phyloP scores from a whole-genome alignment of 2,888 invertebrate genomes.

The Macaria liturata region DNA sequence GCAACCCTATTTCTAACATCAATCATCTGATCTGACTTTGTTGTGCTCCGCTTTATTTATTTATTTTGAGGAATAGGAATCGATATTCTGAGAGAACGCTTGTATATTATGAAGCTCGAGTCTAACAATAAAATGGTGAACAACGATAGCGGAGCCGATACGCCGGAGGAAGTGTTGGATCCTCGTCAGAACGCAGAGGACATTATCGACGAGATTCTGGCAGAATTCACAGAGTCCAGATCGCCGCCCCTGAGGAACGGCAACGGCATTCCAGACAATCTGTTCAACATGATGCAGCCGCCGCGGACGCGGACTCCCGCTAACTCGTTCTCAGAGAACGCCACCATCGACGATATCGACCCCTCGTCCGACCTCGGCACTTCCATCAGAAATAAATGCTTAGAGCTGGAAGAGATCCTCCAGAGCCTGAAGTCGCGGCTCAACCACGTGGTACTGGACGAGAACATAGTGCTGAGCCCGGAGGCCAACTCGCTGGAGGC shows the following conservation, averaged over 20 bases:
- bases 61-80: constrained; percentile 64
- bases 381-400: constrained; percentile 77
- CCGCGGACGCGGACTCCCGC: constrained; percentile 75
- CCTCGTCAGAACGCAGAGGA: constrained; percentile 77
- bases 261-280: constrained; percentile 64
- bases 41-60: constrained; percentile 54
- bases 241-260: constrained; percentile 63
- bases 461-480: constrained; percentile 77
- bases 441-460: constrained; percentile 77
- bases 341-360: constrained; percentile 76
- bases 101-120: constrained; percentile 70
- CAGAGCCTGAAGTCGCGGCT: constrained; percentile 77
- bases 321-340: constrained; percentile 73
- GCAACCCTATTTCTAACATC: constrained; percentile 52
- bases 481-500: constrained; percentile 77
- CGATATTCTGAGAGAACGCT: constrained; percentile 47
- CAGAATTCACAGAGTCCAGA: constrained; percentile 73
- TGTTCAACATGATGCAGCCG: constrained; percentile 73
- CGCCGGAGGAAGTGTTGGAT: constrained; percentile 71
- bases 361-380: constrained; percentile 76
- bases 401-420: constrained; percentile 78
- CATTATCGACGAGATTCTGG: constrained; percentile 76
- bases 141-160: constrained; percentile 68
- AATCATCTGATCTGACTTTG: constrained; percentile 77
- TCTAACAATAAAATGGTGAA: constrained; percentile 79